Percentiles rank a stretch among this genome's conserved stretches.
Conservation (phyloP, 2,888 invertebrate species). For the Priocnemis perturbator region DNA sequence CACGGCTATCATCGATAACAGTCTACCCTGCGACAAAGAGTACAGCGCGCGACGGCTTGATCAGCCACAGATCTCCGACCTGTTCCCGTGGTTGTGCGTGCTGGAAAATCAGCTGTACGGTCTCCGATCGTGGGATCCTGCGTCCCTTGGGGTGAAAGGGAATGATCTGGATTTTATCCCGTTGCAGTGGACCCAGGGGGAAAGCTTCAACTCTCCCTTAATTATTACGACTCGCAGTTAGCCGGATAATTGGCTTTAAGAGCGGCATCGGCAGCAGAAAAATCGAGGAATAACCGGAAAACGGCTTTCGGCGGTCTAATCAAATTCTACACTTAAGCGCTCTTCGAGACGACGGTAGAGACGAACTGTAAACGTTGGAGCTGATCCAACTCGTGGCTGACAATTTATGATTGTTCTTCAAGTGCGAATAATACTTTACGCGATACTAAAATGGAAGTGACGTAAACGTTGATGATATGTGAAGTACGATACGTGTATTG, state of each 20-base stretch:
- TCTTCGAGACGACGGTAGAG: background rate
- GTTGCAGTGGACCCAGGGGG: slow-evolving; percentile 52
- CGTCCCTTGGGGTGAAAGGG: slow-evolving; percentile 55
- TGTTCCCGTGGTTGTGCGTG: too few species aligned
- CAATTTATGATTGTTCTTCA: too few species aligned
- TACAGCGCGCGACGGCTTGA: slow-evolving; percentile 43
- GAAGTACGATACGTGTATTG: too few species aligned
- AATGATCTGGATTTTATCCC: slow-evolving; percentile 67
- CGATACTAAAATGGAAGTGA: background rate
- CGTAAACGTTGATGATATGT: too few species aligned
- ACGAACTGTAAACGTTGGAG: background rate
- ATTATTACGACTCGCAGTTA: slow-evolving; percentile 64
- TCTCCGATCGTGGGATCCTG: slow-evolving; percentile 49
- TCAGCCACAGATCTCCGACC: slow-evolving; percentile 46
- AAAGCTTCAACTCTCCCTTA: slow-evolving; percentile 63
- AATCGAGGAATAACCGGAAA: slow-evolving; percentile 20
- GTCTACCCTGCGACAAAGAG: slow-evolving; percentile 50
- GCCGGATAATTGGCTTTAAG: slow-evolving; percentile 55
- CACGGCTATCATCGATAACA: slow-evolving; percentile 66
- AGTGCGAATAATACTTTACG: background rate
- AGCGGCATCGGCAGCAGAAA: slow-evolving; percentile 21
- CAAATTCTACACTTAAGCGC: background rate
- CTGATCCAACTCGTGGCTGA: background rate
- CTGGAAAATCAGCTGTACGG: slow-evolving; percentile 38
- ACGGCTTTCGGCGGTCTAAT: background rate